Conservation (phyloP, 2,113 vertebrate genomes). For the Apteryx mantelli region DNA sequence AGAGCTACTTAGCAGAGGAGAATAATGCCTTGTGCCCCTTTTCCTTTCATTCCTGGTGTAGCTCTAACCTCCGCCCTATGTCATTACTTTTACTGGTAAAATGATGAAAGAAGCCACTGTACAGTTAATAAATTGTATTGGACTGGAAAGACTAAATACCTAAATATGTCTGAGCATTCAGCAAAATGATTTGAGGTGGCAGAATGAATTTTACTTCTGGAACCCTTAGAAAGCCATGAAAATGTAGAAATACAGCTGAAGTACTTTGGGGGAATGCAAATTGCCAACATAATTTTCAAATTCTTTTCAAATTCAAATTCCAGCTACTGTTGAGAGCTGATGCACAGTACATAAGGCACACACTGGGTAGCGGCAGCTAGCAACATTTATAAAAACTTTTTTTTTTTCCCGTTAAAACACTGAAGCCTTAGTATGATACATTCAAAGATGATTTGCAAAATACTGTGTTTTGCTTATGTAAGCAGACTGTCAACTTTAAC, state of each 20-base stretch:
- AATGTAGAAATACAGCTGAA: constrained; percentile 40
- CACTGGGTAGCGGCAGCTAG: constrained; percentile 25
- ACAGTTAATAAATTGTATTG: constrained; percentile 8
- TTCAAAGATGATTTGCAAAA: constrained; percentile 44
- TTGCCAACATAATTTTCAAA: constrained; percentile 47
- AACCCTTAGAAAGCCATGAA: constrained; percentile 22
- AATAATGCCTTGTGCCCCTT: constrained; percentile 31
- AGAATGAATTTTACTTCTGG: constrained; percentile 29
- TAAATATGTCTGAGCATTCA: constrained; percentile 33
- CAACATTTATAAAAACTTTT: constrained; percentile 51
- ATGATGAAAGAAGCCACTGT: background rate
- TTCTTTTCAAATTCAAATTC: constrained; percentile 64
- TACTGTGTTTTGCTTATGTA: constrained; percentile 49
- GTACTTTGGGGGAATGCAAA: constrained; percentile 41
- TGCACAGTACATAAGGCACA: constrained; percentile 42
- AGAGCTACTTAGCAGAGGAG: constrained; percentile 18
- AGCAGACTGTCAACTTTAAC: constrained; percentile 48
- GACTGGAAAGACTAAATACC: constrained; percentile 1
- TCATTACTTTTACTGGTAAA: constrained; percentile 12
- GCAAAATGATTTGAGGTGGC: background rate
- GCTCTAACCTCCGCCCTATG: background rate
- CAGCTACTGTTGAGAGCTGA: constrained; percentile 32
- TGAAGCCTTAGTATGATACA: background rate
- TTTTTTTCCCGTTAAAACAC: constrained; percentile 33
- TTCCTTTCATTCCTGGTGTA: background rate